A percentile compares a stretch with the other conserved stretches of the same genome.
Evolutionary conservation across 1,140 invertebrate species (phyloP).

Genomic region (Lepidurus packardi): DNA sequence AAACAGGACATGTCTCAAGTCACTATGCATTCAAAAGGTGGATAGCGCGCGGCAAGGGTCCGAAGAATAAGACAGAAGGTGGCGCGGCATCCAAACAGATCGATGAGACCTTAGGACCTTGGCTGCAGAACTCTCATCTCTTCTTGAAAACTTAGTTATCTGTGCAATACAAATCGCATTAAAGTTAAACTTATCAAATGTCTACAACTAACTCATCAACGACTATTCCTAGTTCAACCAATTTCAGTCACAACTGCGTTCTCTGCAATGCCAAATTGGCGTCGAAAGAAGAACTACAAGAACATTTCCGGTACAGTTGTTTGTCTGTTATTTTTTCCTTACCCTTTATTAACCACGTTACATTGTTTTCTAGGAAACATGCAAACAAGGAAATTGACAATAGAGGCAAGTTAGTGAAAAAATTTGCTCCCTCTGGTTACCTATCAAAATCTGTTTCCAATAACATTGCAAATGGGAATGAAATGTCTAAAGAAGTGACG

Average conservation of each 20-base stretch:
- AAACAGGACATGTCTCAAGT: too few species aligned
- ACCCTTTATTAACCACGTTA: neutral
- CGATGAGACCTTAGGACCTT: neutral
- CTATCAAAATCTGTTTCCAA: neutral
- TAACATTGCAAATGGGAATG: neutral
- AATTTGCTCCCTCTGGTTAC: neutral
- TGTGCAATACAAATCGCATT: neutral
- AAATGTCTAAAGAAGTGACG: neutral
- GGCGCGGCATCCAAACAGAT: neutral
- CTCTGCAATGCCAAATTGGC: neutral
- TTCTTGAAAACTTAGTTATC: neutral
- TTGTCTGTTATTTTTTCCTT: neutral
- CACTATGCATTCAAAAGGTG: too few species aligned
- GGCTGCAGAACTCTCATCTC: neutral
- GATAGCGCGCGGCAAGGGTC: neutral
- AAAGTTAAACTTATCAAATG: neutral
- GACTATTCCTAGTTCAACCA: neutral
- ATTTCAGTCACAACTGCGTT: neutral
- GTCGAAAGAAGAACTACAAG: neutral
- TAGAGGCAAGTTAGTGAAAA: neutral
- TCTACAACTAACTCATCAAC: neutral
- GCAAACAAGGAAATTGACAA: constrained; percentile 3
- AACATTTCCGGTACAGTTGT: neutral
- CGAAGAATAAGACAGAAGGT: constrained; percentile 1
- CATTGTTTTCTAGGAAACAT: neutral